Conservation (phyloP, 2,888 invertebrate species). For the Thera britannica region DNA sequence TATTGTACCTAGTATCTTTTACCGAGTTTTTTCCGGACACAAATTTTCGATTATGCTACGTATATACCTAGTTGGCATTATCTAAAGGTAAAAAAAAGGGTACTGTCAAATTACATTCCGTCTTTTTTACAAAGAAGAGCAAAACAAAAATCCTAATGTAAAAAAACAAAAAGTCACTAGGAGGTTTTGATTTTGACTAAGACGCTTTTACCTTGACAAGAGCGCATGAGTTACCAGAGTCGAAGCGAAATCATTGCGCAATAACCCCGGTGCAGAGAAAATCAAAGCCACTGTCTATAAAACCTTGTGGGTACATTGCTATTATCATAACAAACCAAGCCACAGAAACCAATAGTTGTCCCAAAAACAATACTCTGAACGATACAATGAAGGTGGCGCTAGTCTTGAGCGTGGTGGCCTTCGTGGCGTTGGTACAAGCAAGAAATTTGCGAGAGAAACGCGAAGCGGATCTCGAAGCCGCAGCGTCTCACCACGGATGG, state of each 20-base stretch:
- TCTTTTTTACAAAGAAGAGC: too few relatives aligned
- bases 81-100: too few relatives aligned
- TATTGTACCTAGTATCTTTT: too few relatives aligned
- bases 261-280: conserved; percentile 62
- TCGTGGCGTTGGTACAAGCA: conserved; percentile 75
- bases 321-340: conserved; percentile 63
- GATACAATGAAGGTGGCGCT: conserved; percentile 69
- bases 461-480: conserved; percentile 83
- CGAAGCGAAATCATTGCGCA: conserved; percentile 69
- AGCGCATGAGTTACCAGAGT: conserved; percentile 52
- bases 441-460: conserved; percentile 73
- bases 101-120: too few relatives aligned
- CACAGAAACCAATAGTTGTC: conserved; percentile 39
- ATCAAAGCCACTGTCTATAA: conserved; percentile 74
- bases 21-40: too few relatives aligned
- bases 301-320: conserved; percentile 61
- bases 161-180: neutral
- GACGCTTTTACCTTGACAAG: conserved; percentile 65
- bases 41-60: too few relatives aligned
- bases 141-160: neutral
- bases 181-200: conserved; percentile 17
- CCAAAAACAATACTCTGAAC: conserved; percentile 23
- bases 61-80: too few relatives aligned
- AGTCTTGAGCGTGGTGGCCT: conserved; percentile 61
- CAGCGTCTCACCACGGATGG: conserved; percentile 65